Conservation (phyloP, 2,888 invertebrate genomes). For the Zaprionus bogoriensis region DNA sequence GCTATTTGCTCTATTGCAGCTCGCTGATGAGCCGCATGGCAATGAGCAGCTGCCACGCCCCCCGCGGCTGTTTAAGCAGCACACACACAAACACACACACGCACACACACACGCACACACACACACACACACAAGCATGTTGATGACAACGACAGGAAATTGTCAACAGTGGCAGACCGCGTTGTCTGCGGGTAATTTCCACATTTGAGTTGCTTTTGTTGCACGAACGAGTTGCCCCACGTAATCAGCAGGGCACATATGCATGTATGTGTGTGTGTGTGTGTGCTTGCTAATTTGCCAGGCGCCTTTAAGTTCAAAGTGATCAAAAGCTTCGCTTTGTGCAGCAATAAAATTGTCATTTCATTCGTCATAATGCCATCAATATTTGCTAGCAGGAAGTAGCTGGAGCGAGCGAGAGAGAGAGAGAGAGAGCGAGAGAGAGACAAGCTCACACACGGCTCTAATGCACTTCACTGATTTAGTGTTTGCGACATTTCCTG, state of each 20-base stretch:
- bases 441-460: slow-evolving; percentile 3
- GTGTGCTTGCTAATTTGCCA: slow-evolving; percentile 29
- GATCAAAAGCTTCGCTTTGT: slow-evolving; percentile 50
- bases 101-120: slow-evolving; percentile 4
- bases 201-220: slow-evolving; percentile 45
- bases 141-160: slow-evolving; percentile 52
- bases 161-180: slow-evolving; percentile 65
- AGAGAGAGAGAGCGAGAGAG: not conserved
- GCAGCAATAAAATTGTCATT: slow-evolving; percentile 46
- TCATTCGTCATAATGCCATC: slow-evolving; percentile 62
- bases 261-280: not conserved
- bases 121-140: not conserved
- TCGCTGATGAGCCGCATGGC: slow-evolving; percentile 58
- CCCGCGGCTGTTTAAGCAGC: slow-evolving; percentile 35
- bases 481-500: slow-evolving; percentile 73
- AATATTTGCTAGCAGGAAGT: slow-evolving; percentile 68
- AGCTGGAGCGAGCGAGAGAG: not conserved
- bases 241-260: slow-evolving; percentile 47
- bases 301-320: slow-evolving; percentile 36
- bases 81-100: slow-evolving; percentile 23
- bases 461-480: slow-evolving; percentile 75
- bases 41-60: slow-evolving; percentile 55
- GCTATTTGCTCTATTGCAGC: slow-evolving; percentile 38
- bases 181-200: slow-evolving; percentile 66
- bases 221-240: slow-evolving; percentile 60